phyloP scores from a whole-genome alignment of 2,113 vertebrate species.

The Eubucco bourcierii region DNA sequence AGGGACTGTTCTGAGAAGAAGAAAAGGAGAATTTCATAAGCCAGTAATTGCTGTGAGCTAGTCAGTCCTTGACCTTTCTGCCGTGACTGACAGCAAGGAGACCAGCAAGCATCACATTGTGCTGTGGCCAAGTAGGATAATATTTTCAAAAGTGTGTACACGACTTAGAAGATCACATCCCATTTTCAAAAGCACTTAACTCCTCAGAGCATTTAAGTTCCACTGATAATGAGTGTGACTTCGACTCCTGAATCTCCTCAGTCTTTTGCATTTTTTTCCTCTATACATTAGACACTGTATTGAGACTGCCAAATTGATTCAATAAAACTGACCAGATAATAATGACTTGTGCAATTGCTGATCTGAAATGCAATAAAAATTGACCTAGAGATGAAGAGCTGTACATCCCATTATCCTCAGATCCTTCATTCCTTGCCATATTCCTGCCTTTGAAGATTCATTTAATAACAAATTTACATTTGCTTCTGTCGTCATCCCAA shows the following conservation, averaged over 20 bases:
- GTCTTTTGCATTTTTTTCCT: neutral
- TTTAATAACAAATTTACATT: neutral
- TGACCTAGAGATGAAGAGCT: conserved; percentile 32
- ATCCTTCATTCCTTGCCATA: neutral
- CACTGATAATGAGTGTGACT: neutral
- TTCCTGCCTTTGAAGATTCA: neutral
- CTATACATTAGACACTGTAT: neutral
- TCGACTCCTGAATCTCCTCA: neutral
- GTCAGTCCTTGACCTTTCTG: conserved; percentile 47
- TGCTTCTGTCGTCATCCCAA: neutral
- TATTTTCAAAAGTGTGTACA: neutral
- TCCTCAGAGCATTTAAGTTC: conserved; percentile 7
- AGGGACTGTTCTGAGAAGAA: conserved; percentile 12
- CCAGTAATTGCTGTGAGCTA: conserved; percentile 21
- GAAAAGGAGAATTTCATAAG: conserved; percentile 32
- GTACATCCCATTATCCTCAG: conserved; percentile 16
- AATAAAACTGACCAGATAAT: conserved; percentile 47
- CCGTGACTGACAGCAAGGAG: neutral
- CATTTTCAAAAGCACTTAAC: conserved; percentile 14
- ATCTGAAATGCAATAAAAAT: conserved; percentile 56
- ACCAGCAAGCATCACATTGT: neutral
- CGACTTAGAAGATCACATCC: neutral
- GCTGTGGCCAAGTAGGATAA: conserved; percentile 12
- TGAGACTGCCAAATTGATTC: conserved; percentile 50
- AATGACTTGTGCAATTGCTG: neutral